Evolutionary conservation across 2,113 vertebrate genomes (phyloP).

Genomic region (Gnathonemus echidnorhynchus): DNA sequence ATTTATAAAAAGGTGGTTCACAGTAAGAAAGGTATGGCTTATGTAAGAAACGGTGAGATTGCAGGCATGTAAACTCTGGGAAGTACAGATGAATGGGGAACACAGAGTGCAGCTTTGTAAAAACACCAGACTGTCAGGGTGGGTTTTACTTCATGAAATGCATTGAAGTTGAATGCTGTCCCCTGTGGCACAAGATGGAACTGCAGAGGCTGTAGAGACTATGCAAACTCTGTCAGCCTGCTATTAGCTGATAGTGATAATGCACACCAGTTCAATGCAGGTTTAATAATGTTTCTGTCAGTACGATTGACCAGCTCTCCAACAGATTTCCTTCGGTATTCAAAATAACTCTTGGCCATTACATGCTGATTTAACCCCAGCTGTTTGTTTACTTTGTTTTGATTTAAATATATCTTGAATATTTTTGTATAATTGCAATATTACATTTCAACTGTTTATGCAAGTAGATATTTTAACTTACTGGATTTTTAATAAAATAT

Average conservation of each 20-base stretch:
- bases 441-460: background rate
- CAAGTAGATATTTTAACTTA: background rate
- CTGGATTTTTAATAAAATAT: background rate
- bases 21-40: background rate
- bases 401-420: background rate
- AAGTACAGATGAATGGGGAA: background rate
- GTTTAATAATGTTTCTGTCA: background rate
- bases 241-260: background rate
- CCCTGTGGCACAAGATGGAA: slow-evolving; percentile 1
- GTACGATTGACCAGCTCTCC: background rate
- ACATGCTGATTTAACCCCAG: background rate
- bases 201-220: background rate
- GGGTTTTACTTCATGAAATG: background rate
- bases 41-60: background rate
- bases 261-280: background rate
- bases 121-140: background rate
- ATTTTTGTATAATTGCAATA: background rate
- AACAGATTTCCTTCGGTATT: background rate
- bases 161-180: background rate
- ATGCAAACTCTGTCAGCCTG: background rate
- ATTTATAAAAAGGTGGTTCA: background rate
- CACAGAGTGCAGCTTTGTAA: background rate
- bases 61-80: background rate
- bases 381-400: background rate
- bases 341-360: background rate